phyloP scores from a whole-genome alignment of 2,888 invertebrate genomes.

The Epinotia bilunana region DNA sequence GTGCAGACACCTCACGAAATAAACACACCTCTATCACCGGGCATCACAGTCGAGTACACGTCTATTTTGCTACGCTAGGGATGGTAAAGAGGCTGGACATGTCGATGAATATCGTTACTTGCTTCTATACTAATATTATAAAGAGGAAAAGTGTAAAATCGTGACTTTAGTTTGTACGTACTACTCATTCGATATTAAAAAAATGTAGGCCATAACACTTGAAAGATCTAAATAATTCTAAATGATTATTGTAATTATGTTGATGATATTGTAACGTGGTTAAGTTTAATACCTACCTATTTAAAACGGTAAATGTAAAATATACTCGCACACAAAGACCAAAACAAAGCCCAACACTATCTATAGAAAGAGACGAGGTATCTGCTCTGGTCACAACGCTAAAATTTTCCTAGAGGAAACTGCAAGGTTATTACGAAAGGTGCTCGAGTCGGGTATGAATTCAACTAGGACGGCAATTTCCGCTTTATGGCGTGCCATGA shows the following conservation, averaged over 20 bases:
- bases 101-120: neutral
- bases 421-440: constrained; percentile 70
- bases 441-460: constrained; percentile 68
- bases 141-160: too few species aligned
- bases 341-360: constrained; percentile 14
- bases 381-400: constrained; percentile 61
- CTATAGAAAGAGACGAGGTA: constrained; percentile 45
- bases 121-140: neutral
- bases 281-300: too few species aligned
- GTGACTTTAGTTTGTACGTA: too few species aligned
- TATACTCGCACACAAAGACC: neutral
- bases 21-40: constrained; percentile 22
- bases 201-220: too few species aligned
- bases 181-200: too few species aligned
- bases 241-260: too few species aligned
- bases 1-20: constrained; percentile 7
- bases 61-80: constrained; percentile 15
- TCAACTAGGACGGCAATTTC: constrained; percentile 80
- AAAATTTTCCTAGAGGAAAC: constrained; percentile 68
- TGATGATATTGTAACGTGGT: too few species aligned
- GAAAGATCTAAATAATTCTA: too few species aligned
- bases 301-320: too few species aligned
- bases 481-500: constrained; percentile 75
- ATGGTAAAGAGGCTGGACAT: neutral
- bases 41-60: neutral